These are phyloP conservation scores for Conops quadrifasciatus DNA, from an alignment of 2,888 invertebrate genomes.

Conservation along the genomic window DNA sequence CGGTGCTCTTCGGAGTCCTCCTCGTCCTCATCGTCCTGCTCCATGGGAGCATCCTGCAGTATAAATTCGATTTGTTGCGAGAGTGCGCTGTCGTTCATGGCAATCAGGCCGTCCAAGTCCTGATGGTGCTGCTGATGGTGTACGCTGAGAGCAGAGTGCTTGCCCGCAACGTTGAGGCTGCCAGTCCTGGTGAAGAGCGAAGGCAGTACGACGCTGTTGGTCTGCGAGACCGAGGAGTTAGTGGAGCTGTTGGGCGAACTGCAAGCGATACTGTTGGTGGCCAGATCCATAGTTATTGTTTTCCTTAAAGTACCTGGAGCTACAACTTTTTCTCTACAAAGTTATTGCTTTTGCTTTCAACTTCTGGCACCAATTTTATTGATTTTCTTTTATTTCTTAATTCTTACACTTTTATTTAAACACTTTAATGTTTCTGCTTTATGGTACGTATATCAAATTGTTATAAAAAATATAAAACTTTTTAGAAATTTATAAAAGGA, in stretches of 20 bases:
- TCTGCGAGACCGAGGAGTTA: slow-evolving; percentile 38
- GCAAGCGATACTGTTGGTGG: slow-evolving; percentile 29
- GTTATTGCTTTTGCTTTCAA: neutral
- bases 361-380: neutral
- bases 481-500: slow-evolving; percentile 34
- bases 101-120: slow-evolving; percentile 62
- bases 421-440: slow-evolving; percentile 13
- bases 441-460: slow-evolving; percentile 16
- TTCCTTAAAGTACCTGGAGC: neutral
- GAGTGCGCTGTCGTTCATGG: slow-evolving; percentile 63
- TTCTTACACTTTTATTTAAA: slow-evolving; percentile 9
- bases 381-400: slow-evolving; percentile 9
- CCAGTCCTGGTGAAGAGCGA: slow-evolving; percentile 46
- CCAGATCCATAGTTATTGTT: slow-evolving; percentile 28
- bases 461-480: slow-evolving; percentile 36
- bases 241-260: slow-evolving; percentile 19
- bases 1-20: slow-evolving; percentile 45
- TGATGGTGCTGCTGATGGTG: slow-evolving; percentile 40
- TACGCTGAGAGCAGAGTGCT: neutral
- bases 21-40: slow-evolving; percentile 53
- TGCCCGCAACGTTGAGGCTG: slow-evolving; percentile 28
- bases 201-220: slow-evolving; percentile 47
- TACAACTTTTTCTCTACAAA: neutral
- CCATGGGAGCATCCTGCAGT: slow-evolving; percentile 64
- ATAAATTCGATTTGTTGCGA: slow-evolving; percentile 66